A percentile compares a stretch with the other conserved stretches of the same genome.
phyloP scores from a whole-genome alignment of 2,113 vertebrate species.

The Willisornis vidua region DNA sequence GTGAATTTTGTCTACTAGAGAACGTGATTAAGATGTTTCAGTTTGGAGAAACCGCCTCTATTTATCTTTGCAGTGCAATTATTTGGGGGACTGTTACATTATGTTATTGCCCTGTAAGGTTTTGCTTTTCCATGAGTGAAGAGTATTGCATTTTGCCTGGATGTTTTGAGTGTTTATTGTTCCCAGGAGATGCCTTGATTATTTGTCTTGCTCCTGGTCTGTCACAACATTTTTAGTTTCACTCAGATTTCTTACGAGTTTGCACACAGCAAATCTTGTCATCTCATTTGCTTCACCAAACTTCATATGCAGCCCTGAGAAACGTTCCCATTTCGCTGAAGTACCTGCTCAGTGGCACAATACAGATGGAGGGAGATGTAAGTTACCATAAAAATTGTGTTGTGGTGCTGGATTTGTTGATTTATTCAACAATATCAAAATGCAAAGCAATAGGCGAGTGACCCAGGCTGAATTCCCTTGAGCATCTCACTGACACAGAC shows the following conservation, averaged over 20 bases:
- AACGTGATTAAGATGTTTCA: not conserved
- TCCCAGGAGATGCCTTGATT: not conserved
- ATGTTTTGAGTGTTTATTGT: not conserved
- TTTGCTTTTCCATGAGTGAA: not conserved
- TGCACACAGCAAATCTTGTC: not conserved
- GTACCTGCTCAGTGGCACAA: not conserved
- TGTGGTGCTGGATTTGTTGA: not conserved
- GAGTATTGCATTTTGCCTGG: not conserved
- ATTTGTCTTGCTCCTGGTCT: not conserved
- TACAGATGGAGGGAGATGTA: not conserved
- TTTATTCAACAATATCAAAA: not conserved
- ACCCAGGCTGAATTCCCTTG: not conserved
- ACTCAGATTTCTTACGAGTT: not conserved
- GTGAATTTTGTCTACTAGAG: not conserved
- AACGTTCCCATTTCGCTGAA: not conserved
- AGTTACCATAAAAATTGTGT: not conserved
- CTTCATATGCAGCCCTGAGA: not conserved
- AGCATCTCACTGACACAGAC: not conserved
- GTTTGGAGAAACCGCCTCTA: not conserved
- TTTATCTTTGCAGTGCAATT: not conserved
- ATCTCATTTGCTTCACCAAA: slow-evolving; percentile 23
- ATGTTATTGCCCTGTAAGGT: not conserved
- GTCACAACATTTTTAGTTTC: not conserved
- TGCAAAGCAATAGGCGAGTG: not conserved
- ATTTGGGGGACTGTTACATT: not conserved